phyloP scores from a whole-genome alignment of 2,113 vertebrate genomes.

The Coreoperca whiteheadi region DNA sequence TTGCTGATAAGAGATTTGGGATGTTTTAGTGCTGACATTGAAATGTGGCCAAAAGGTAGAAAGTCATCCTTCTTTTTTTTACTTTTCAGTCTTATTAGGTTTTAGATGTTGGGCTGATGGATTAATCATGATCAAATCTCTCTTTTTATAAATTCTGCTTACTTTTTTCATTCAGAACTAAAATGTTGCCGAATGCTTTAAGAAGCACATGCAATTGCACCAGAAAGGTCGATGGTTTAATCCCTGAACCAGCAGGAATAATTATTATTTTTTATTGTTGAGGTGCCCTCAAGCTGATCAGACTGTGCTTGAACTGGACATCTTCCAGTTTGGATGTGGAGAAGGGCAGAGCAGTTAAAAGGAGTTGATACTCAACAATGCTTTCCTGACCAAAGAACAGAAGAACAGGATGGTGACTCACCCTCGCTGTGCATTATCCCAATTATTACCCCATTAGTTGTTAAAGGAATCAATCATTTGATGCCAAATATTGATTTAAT shows the following conservation, averaged over 20 bases:
- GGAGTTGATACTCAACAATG: not conserved
- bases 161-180: conserved; percentile 1
- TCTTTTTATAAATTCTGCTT: conserved; percentile 29
- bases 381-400: not conserved
- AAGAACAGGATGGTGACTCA: no score
- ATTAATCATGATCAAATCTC: conserved; percentile 35
- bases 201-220: not conserved
- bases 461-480: no score
- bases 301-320: not conserved
- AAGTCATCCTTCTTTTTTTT: not conserved
- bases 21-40: conserved; percentile 28
- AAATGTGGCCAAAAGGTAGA: conserved; percentile 11
- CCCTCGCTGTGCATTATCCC: no score
- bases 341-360: not conserved
- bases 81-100: conserved; percentile 22
- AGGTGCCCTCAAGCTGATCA: not conserved
- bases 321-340: not conserved
- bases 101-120: conserved; percentile 37
- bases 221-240: conserved; percentile 11
- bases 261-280: no score
- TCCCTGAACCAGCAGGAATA: not conserved
- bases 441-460: no score
- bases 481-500: no score
- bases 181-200: not conserved
- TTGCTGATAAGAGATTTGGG: not conserved